Percentiles rank a stretch among this genome's conserved stretches.
These are phyloP conservation scores for Drosophila mojavensis DNA, from an alignment of 1,140 invertebrate genomes.

Conservation along the genomic window DNA sequence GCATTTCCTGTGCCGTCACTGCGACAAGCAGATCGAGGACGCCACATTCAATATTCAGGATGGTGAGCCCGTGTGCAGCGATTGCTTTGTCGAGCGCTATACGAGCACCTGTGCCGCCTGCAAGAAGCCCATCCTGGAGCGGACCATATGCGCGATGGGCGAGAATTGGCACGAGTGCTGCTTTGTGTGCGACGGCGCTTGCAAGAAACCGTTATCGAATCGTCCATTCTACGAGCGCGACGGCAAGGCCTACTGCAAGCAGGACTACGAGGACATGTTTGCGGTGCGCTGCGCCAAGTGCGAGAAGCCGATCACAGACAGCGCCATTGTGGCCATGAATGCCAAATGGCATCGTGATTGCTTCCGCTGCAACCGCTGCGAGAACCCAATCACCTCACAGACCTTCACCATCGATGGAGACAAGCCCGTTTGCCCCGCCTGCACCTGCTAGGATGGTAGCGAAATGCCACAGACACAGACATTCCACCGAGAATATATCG, in stretches of 20 bases:
- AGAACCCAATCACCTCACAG: conserved; percentile 86
- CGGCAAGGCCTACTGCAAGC: conserved; percentile 89
- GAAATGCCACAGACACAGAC: not conserved
- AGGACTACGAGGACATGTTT: conserved; percentile 91
- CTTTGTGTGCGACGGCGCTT: conserved; percentile 91
- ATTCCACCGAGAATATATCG: not conserved
- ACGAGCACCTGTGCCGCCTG: conserved; percentile 89
- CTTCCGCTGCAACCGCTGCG: conserved; percentile 88
- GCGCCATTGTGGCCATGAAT: conserved; percentile 87
- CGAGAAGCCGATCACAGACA: conserved; percentile 89
- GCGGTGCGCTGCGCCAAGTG: conserved; percentile 91
- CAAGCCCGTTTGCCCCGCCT: conserved; percentile 86
- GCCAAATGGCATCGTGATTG: conserved; percentile 89
- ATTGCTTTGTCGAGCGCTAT: conserved; percentile 89
- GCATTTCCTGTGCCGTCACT: conserved; percentile 96
- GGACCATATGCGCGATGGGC: conserved; percentile 89
- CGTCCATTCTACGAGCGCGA: conserved; percentile 89
- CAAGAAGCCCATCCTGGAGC: conserved; percentile 88
- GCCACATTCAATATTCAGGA: conserved; percentile 89
- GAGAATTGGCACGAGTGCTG: conserved; percentile 93
- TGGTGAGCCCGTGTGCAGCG: conserved; percentile 89
- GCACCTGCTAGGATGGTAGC: conserved; percentile 50
- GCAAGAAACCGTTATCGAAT: conserved; percentile 89
- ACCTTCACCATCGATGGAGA: conserved; percentile 86
- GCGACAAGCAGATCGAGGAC: conserved; percentile 85